Percentiles rank a stretch among this genome's conserved stretches.
These are phyloP conservation scores for Colletes gigas DNA, from an alignment of 1,140 invertebrate genomes.

Conservation along the genomic window DNA sequence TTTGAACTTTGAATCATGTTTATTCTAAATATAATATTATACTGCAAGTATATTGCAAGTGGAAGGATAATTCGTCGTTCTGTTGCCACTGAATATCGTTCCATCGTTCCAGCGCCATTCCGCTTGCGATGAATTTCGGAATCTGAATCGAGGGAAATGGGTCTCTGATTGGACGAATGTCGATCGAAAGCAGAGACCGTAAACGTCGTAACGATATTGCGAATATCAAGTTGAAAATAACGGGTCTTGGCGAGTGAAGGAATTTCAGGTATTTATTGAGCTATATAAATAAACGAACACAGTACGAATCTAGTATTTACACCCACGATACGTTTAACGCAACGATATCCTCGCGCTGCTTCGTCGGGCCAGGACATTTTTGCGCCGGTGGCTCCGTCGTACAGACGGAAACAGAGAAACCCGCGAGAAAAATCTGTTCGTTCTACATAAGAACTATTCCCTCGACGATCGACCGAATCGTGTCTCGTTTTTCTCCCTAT, in stretches of 20 bases:
- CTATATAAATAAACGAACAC: conserved; percentile 65
- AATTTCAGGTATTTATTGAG: conserved; percentile 55
- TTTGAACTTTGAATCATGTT: neutral
- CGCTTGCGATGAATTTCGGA: too few relatives aligned
- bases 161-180: conserved; percentile 15
- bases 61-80: neutral
- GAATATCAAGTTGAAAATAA: neutral
- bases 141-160: conserved; percentile 1
- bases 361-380: conserved; percentile 22
- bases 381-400: conserved; percentile 23
- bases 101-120: neutral
- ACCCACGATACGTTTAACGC: conserved; percentile 48
- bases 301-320: conserved; percentile 65
- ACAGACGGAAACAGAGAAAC: conserved; percentile 39
- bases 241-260: conserved; percentile 2
- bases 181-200: neutral
- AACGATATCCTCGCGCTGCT: conserved; percentile 37
- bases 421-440: conserved; percentile 43
- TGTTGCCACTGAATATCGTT: neutral
- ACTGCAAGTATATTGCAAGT: too few relatives aligned
- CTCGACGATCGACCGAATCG: conserved; percentile 49
- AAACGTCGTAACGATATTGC: neutral
- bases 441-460: conserved; percentile 47
- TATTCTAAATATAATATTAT: too few relatives aligned
- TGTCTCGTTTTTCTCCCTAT: neutral